Evolutionary conservation across 2,797 vertebrate genomes (phyloP), one percentile per base, ranked within the genome.

Genomic region (Pampus argenteus): DNA sequence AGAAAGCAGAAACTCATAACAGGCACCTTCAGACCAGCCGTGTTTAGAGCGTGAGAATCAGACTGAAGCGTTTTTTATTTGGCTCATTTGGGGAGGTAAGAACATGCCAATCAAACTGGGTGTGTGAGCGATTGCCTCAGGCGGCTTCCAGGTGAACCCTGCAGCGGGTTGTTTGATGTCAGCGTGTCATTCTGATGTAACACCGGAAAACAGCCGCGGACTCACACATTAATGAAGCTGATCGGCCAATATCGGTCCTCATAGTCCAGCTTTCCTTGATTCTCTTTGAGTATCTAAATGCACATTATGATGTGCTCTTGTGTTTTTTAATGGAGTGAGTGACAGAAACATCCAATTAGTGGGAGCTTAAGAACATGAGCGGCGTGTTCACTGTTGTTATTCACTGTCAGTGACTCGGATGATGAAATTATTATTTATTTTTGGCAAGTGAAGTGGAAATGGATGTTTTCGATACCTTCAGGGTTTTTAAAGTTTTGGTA

Each of bases 111-210:
- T 92, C 89, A 87, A 86, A 86, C 77, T 0, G 65, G 70, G 80
- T 87, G 89, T 85, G 89, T 81, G 89, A 88, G 88, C 20, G n/a
- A 34, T 84, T 81, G 91, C 92, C 90, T 89, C 81, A 78, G 90
- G 92, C 90, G 22, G 69, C 83, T 90, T 91, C 87, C 86, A 91
- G 91, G 92, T 92, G 82, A 88, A 86, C 84, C 90, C 84, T 52
- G 82, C 78, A 88, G 91, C 88, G 40, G 18, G 84, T 75, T 83
- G 74, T 89, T 92, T 92, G 89, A 93, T 79, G 78, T 59, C 42
- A 82, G 69, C 74, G 61, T 60, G 73, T 56, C 66, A 81, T 81
- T 71, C 84, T 90, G 89, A 89, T 88, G 88, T 82, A 89, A 90
- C 40, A 63, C 61, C 45, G 61, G 71, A 87, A 89, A 87, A 86